Conservation (phyloP, 1,140 invertebrate species). For the Agrilus planipennis region DNA sequence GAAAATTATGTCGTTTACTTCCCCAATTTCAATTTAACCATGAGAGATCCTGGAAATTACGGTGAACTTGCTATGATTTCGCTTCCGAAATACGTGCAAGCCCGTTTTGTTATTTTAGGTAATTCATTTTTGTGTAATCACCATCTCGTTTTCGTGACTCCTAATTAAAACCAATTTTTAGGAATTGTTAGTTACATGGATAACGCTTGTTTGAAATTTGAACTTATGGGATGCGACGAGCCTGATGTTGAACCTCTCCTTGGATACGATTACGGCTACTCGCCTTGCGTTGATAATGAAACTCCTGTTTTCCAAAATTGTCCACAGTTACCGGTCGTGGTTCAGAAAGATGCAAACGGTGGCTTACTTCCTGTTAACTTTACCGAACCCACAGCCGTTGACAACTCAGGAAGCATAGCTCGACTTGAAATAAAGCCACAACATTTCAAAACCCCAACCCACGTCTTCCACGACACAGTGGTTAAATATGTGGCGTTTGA, state of each 20-base stretch:
- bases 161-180: slow-evolving; percentile 11
- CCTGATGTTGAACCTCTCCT: slow-evolving; percentile 64
- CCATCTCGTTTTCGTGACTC: background rate
- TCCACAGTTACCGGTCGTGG: slow-evolving; percentile 80
- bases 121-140: slow-evolving; percentile 7
- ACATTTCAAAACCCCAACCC: slow-evolving; percentile 79
- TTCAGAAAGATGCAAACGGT: slow-evolving; percentile 75
- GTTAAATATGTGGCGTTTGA: slow-evolving; percentile 94
- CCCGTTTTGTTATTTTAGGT: slow-evolving; percentile 81
- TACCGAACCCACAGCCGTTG: slow-evolving; percentile 80
- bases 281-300: slow-evolving; percentile 88
- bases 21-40: slow-evolving; percentile 89
- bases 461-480: slow-evolving; percentile 82
- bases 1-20: slow-evolving; percentile 95
- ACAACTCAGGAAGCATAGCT: slow-evolving; percentile 90
- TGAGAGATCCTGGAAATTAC: slow-evolving; percentile 86
- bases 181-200: slow-evolving; percentile 93
- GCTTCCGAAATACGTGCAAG: slow-evolving; percentile 83
- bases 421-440: slow-evolving; percentile 81
- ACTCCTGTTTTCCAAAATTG: slow-evolving; percentile 94
- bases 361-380: slow-evolving; percentile 83
- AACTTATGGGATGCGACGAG: slow-evolving; percentile 90
- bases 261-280: slow-evolving; percentile 89
- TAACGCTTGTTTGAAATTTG: slow-evolving; percentile 92
- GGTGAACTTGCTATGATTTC: slow-evolving; percentile 93